Evolutionary conservation across 2,888 invertebrate species (phyloP).

Genomic region (Drosophila greeni): DNA sequence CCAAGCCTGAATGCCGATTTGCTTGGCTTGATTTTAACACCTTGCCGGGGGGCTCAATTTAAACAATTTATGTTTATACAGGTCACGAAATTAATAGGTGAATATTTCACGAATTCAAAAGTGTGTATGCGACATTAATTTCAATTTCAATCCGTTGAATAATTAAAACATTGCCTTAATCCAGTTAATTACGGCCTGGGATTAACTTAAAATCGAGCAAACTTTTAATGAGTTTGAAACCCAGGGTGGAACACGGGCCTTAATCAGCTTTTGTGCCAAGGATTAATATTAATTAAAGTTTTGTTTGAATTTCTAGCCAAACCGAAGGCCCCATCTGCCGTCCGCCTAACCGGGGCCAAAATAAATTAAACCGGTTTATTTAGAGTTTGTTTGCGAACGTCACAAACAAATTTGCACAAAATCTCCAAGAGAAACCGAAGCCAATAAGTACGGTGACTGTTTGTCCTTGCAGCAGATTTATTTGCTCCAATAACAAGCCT

Average conservation of each 20-base stretch:
- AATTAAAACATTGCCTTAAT: constrained; percentile 28
- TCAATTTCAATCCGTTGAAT: constrained; percentile 15
- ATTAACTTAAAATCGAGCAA: constrained; percentile 35
- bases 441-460: constrained; percentile 16
- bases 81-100: constrained; percentile 6
- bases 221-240: constrained; percentile 57
- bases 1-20: constrained; percentile 42
- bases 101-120: constrained; percentile 24
- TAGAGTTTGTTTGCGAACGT: constrained; percentile 8
- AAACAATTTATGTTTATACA: not conserved
- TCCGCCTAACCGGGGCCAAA: not conserved
- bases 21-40: constrained; percentile 6
- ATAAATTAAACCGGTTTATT: constrained; percentile 20
- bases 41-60: constrained; percentile 2
- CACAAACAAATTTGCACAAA: constrained; percentile 22
- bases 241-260: constrained; percentile 18
- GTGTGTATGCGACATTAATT: constrained; percentile 12
- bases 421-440: constrained; percentile 14
- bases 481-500: constrained; percentile 27
- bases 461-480: constrained; percentile 37
- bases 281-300: constrained; percentile 69
- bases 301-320: constrained; percentile 55
- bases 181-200: constrained; percentile 35
- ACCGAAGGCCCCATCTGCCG: constrained; percentile 5
- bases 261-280: constrained; percentile 46